Conservation (phyloP, 2,888 invertebrate species). For the Eilema depressum region DNA sequence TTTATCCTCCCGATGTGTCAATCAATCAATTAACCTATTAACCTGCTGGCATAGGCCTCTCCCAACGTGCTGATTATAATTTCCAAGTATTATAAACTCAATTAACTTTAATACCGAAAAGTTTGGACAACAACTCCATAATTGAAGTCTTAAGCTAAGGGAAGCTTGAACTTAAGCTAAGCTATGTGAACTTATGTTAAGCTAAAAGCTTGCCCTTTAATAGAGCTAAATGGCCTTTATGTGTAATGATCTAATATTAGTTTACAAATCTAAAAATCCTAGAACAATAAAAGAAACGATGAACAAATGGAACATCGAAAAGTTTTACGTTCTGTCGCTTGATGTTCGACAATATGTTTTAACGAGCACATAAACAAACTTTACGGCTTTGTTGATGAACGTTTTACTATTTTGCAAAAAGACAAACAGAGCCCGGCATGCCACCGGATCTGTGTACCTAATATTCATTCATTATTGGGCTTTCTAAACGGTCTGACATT, state of each 20-base stretch:
- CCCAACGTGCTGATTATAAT: not conserved
- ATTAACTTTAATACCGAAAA: not conserved
- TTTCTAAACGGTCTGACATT: slow-evolving; percentile 45
- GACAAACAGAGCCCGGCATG: slow-evolving; percentile 56
- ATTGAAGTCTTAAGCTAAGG: not conserved
- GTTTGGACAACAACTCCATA: not conserved
- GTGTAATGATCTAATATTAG: not conserved
- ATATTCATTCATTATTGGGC: slow-evolving; percentile 54
- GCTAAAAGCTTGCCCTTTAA: not conserved
- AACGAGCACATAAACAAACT: slow-evolving; percentile 66
- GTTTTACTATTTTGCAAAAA: slow-evolving; percentile 64
- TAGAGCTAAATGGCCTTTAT: not conserved
- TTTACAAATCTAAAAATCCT: not conserved
- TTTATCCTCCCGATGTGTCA: too few relatives aligned
- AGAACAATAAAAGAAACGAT: not conserved
- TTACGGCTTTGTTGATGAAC: slow-evolving; percentile 65
- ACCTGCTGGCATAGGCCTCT: too few relatives aligned
- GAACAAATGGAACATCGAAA: slow-evolving; percentile 49
- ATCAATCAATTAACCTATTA: not conserved
- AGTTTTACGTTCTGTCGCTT: slow-evolving; percentile 59
- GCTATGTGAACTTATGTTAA: not conserved
- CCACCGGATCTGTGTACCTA: slow-evolving; percentile 46
- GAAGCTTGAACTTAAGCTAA: not conserved
- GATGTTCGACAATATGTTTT: slow-evolving; percentile 60
- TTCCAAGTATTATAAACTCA: not conserved